These are phyloP conservation scores for Diadumene lineata DNA, from an alignment of 92 coral and sea anemone genomes.

Conservation along the genomic window DNA sequence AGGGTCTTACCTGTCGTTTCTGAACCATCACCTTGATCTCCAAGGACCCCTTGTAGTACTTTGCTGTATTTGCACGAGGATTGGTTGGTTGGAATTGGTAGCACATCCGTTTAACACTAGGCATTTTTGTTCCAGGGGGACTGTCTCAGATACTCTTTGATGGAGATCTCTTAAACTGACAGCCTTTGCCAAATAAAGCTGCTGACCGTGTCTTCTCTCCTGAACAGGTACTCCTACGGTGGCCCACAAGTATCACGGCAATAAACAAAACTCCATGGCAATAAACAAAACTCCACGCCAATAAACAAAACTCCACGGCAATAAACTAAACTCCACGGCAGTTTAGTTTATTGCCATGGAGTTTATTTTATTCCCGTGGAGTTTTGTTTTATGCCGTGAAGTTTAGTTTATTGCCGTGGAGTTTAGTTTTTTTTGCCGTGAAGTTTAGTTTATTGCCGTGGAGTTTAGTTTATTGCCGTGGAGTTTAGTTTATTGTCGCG, in stretches of 20 bases:
- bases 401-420: too few species aligned
- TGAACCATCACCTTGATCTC: slow-evolving; percentile 61
- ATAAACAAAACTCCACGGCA: too few species aligned
- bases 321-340: too few species aligned
- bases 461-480: too few species aligned
- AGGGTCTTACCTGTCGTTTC: slow-evolving; percentile 36
- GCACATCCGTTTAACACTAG: slow-evolving; percentile 56
- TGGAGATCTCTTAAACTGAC: slow-evolving; percentile 54
- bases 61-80: slow-evolving; percentile 49
- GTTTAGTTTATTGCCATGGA: too few species aligned
- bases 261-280: too few species aligned
- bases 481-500: too few species aligned
- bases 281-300: too few species aligned
- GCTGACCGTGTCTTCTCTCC: slow-evolving; percentile 46
- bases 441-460: too few species aligned
- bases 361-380: too few species aligned
- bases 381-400: too few species aligned
- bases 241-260: background rate
- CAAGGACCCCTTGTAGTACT: slow-evolving; percentile 43
- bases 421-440: too few species aligned
- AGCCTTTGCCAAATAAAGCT: slow-evolving; percentile 54
- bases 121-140: slow-evolving; percentile 48
- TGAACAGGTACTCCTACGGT: slow-evolving; percentile 29
- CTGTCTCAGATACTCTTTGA: slow-evolving; percentile 35
- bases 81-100: slow-evolving; percentile 58